Evolutionary conservation across 2,888 invertebrate species (phyloP), one percentile per base, ranked within the genome.

Genomic region (Reticulitermes lucifugus): DNA sequence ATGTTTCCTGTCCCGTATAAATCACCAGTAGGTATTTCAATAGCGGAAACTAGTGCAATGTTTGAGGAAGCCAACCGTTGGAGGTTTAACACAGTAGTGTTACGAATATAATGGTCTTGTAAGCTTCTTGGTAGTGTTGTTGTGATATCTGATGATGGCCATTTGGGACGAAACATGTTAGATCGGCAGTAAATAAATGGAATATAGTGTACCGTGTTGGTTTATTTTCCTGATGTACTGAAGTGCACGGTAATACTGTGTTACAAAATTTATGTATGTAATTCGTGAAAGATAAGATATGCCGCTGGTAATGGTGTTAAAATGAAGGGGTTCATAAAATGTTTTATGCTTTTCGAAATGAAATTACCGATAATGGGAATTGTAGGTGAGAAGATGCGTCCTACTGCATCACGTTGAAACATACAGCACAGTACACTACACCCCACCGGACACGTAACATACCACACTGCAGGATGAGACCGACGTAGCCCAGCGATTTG

Each of bases 301-400:
- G 35, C n/a, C 18, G 71, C 2, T 70, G 71, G 29, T 71, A 29
- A 4, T 25, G 71, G 25, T 29, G 29, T 71, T 71, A 71, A 35
- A 25, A 71, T 71, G 35, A 71, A 29, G 29, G 29, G 35, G 71
- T 35, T 71, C 71, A 71, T 71, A 71, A 71, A 71, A 71, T 25
- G 29, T 71, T 71, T 71, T 35, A 29, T 71, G 71, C 71, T 25
- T 25, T 25, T 71, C 7, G n/a, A 71, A 71, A 71, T 71, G 71
- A 71, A 71, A 71, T 25, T 71, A 35, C 71, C 71, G 7, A 3
- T 25, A 25, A 46, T 12, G 12, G 46, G 71, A 29, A 71, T 35
- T 35, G 71, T 35, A 71, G 71, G 25, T 71, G 7, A 71, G 71
- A 71, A 9, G 25, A 7, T 3, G 21, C 22, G 60, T 60, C 71